phyloP scores from a whole-genome alignment of 2,113 vertebrate species.

The Ciconia maguari region DNA sequence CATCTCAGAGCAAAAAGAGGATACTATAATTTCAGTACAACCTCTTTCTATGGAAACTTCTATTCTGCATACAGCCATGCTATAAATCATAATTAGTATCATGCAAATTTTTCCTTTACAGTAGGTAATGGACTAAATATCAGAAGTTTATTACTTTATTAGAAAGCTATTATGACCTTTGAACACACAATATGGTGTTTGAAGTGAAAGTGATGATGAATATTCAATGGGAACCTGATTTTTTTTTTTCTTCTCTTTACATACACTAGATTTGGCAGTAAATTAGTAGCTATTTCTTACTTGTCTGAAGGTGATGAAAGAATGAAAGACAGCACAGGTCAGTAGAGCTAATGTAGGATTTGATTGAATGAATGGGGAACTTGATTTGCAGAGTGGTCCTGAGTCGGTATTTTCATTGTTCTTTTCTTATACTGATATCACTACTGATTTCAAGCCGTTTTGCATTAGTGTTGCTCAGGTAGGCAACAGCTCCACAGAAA shows the following conservation, averaged over 20 bases:
- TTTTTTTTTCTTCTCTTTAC: neutral
- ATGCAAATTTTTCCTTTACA: neutral
- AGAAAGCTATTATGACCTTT: neutral
- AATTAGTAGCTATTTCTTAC: neutral
- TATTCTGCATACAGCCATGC: neutral
- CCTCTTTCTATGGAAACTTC: neutral
- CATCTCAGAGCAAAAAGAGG: neutral
- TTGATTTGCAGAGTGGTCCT: neutral
- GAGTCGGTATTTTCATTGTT: neutral
- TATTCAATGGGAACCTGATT: neutral
- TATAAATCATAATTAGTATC: neutral
- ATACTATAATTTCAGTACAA: neutral
- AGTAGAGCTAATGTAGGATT: neutral
- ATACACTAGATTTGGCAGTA: neutral
- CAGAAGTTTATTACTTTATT: neutral
- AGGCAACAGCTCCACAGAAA: neutral
- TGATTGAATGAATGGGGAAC: neutral
- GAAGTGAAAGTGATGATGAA: neutral
- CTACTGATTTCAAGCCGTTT: neutral
- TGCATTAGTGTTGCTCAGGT: neutral
- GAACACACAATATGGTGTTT: neutral
- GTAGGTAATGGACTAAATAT: neutral
- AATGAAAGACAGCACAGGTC: neutral
- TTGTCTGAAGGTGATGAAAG: neutral
- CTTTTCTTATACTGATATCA: neutral